Conservation (phyloP, 1,140 invertebrate genomes). For the Polyergus mexicanus region DNA sequence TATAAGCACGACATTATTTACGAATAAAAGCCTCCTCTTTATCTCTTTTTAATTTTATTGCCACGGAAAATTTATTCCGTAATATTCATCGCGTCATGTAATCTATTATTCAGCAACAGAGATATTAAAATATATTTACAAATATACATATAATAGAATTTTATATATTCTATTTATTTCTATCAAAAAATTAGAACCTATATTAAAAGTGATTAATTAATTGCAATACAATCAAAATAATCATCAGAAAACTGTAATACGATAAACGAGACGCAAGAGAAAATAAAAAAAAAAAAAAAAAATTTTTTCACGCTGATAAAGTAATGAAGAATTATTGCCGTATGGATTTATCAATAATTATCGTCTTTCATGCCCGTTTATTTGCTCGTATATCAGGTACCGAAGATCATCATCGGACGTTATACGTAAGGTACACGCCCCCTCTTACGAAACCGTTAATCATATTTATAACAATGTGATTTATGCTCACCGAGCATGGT, state of each 20-base stretch:
- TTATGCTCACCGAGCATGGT: slow-evolving; percentile 90
- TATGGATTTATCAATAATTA: slow-evolving; percentile 31
- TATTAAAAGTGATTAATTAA: background rate
- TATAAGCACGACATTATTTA: slow-evolving; percentile 39
- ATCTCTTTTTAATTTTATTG: slow-evolving; percentile 16
- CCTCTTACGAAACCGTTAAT: slow-evolving; percentile 42
- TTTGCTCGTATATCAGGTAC: slow-evolving; percentile 39
- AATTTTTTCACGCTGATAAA: background rate
- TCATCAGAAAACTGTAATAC: no score
- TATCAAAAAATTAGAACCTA: background rate
- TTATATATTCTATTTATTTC: background rate
- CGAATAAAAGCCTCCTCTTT: background rate
- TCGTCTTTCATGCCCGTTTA: slow-evolving; percentile 26
- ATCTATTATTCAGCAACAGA: slow-evolving; percentile 17
- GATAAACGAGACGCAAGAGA: background rate
- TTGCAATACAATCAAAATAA: background rate
- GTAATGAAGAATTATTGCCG: slow-evolving; percentile 6
- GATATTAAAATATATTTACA: background rate
- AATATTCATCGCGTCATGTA: background rate
- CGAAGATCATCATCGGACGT: slow-evolving; percentile 23
- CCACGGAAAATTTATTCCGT: background rate
- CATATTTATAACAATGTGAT: slow-evolving; percentile 45
- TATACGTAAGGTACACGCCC: slow-evolving; percentile 28
- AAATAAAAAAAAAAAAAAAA: background rate
- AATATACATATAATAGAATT: background rate